Evolutionary conservation across 2,888 invertebrate genomes (phyloP).

Genomic region (Nomada ruficornis): DNA sequence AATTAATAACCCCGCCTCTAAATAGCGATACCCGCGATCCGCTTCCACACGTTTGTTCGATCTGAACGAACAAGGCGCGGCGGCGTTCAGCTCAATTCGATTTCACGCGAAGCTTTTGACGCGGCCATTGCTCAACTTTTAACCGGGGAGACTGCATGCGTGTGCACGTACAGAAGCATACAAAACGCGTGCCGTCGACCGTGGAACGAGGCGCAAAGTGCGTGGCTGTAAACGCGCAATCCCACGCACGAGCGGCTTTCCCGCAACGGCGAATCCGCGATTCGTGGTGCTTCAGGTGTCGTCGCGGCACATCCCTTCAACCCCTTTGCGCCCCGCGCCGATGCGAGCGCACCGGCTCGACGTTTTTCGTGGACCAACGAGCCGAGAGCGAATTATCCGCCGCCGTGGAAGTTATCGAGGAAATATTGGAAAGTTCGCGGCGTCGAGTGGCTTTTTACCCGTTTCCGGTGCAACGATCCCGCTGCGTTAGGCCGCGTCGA

Average conservation of each 20-base stretch:
- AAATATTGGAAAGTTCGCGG: constrained; percentile 75
- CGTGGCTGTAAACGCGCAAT: constrained; percentile 61
- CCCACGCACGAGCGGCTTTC: constrained; percentile 64
- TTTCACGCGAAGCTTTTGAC: constrained; percentile 48
- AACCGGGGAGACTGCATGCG: constrained; percentile 7
- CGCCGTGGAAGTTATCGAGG: constrained; percentile 76
- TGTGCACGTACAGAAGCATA: constrained; percentile 16
- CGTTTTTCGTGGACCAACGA: constrained; percentile 79
- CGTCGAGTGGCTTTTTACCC: constrained; percentile 57
- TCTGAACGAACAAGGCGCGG: background rate
- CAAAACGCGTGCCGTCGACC: constrained; percentile 37
- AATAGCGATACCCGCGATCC: constrained; percentile 27
- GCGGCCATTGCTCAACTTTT: constrained; percentile 5
- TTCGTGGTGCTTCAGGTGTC: constrained; percentile 73
- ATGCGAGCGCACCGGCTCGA: constrained; percentile 72
- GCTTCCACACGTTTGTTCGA: constrained; percentile 36
- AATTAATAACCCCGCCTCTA: constrained; percentile 40
- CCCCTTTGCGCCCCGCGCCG: constrained; percentile 20
- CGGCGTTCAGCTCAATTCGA: constrained; percentile 40
- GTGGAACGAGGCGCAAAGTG: constrained; percentile 49
- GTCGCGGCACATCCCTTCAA: constrained; percentile 20
- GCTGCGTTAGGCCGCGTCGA: constrained; percentile 34
- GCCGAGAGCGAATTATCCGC: constrained; percentile 78
- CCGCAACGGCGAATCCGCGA: constrained; percentile 41
- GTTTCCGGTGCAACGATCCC: constrained; percentile 52